phyloP scores from a whole-genome alignment of 2,888 invertebrate genomes.

The Petrolisthes manimaculis region DNA sequence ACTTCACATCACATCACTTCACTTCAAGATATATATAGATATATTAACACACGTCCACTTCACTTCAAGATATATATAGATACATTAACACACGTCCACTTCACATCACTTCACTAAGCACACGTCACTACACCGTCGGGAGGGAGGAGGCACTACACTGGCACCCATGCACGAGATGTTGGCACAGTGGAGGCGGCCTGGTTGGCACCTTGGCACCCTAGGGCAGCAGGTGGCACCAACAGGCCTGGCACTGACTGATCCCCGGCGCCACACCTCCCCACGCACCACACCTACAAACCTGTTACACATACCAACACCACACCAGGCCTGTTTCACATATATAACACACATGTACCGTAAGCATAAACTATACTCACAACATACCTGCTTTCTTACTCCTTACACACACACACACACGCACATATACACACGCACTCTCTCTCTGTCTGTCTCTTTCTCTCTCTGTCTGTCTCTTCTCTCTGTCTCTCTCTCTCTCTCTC shows the following conservation, averaged over 20 bases:
- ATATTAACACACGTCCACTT: no score
- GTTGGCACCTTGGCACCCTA: slow-evolving; percentile 1
- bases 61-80: no score
- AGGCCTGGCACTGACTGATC: no score
- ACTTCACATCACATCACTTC: not conserved
- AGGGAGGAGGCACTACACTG: not conserved
- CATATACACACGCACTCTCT: not conserved
- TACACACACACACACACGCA: not conserved
- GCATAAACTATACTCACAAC: not conserved
- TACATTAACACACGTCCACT: not conserved
- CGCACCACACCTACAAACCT: no score
- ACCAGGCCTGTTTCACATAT: no score
- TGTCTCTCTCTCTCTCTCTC: not conserved
- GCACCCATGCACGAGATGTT: not conserved
- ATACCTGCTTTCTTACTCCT: not conserved
- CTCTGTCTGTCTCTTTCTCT: not conserved
- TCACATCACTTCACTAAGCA: not conserved
- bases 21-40: no score
- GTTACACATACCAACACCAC: no score
- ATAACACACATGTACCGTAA: no score
- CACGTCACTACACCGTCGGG: not conserved
- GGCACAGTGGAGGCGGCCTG: not conserved
- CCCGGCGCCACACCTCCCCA: no score
- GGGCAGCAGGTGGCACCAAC: not conserved
- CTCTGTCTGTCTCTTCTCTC: not conserved